Evolutionary conservation across 1,140 invertebrate genomes (phyloP), one percentile per base, ranked within the genome.

Genomic region (Drosophila suzukii): DNA sequence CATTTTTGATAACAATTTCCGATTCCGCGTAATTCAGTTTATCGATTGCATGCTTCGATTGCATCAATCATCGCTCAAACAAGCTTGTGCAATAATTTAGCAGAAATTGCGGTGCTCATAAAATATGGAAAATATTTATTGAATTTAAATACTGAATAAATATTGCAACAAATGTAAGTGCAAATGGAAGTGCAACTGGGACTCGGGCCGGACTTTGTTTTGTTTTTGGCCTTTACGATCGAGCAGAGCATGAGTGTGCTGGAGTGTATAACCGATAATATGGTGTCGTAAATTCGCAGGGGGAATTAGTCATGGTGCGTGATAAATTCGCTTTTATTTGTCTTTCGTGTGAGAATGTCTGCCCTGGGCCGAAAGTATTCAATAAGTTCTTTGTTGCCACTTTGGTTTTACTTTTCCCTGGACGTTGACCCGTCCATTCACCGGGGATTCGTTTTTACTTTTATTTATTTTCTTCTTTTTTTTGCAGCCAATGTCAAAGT

Each of bases 311-410:
- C 84, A 88, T 77, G 80, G 61, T 89, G 84, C 84, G 84, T 88
- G 77, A 88, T 89, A 88, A 88, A 88, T 88, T 80, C 68, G 66
- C 80, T 80, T 89, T 88, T 88, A 88, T 88, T 89, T 89, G 80
- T 68, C 75, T 83, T 88, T 88, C 82, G 82, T 88, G 83, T 88
- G 83, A 79, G 83, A 86, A 88, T 86, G 70, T 65, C 68, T 78
- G 50, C 32, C 38, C 6, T 39, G 17, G 7, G 20, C 32, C 54
- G 12, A n/a, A 60, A 65, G 66, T 49, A 36, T 44, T 84, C 66
- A 84, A 80, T 84, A 71, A 54, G 80, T 86, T 86, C 83, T 86
- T 86, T 86, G 82, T 75, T 75, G 66, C 41, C 60, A 58, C 36
- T 68, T 67, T 44, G 74, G 54, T 75, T 76, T 68, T 59, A 68